Evolutionary conservation across 2,797 vertebrate genomes (phyloP), one percentile per base, ranked within the genome.

Genomic region (Cuniculus paca): DNA sequence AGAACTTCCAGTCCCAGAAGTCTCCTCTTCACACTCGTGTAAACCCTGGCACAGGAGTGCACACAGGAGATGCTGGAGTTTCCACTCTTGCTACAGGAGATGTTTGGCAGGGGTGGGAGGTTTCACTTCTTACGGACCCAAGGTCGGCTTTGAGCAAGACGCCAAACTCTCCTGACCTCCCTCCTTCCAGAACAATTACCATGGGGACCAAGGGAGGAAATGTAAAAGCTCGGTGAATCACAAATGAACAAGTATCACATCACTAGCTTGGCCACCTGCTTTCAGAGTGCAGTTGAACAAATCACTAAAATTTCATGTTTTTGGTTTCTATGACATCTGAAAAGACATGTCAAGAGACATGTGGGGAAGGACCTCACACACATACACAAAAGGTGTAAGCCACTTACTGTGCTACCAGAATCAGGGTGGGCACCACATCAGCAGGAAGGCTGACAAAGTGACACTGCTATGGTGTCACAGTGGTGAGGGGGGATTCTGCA

Each of bases 381-480:
- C 70, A 2, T 26, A 14, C 70, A 72, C 39, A 52, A 26, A 42
- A 50, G 48, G 39, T 6, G n/a, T 4, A 12, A 81, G 75, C 81
- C 31, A 24, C 4, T 22, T n/a, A 2, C 61, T 50, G 4, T 39
- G 56, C 74, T 28, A 17, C 31, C 3, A 3, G 54, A 48, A 20
- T 74, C n/a, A 28, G 60, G 65, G 45, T 50, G 48, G 45, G 56
- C 77, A 24, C 36, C 61, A 31, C 2, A 11, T 2, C 13, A 11
- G 3, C 34, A 17, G 63, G 72, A 50, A 20, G 88, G 42, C 42
- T 28, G 50, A 63, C 52, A 16, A 7, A 8, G 70, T 17, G 52
- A 88, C 34, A 2, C 11, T 16, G 61, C 36, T 36, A 0, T 0
- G 3, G 17, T n/a, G n/a, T n/a, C n/a, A 14, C 0, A 10, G 1